Base-by-base conservation (phyloP, 2,797 vertebrate genomes). In the Anas capensis region DNA sequence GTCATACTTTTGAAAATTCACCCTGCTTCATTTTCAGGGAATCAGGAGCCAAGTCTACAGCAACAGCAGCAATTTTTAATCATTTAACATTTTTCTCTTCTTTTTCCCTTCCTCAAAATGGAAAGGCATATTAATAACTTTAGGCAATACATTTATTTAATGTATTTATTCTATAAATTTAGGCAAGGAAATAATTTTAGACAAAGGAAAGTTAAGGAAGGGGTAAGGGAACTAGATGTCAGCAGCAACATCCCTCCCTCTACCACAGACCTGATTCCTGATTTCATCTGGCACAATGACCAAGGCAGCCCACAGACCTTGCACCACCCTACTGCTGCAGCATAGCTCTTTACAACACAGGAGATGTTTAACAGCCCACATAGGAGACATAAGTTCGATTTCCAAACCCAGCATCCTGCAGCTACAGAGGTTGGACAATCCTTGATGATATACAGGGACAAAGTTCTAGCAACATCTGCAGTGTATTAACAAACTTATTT, bases 351-450 rank as follows among this genome's bases (percentile, higher is more conserved):
- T 24, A 8, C 31, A 49, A 14, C 21, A 17, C 26, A 60, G 36
- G 49, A n/a, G 12, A 5, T 16, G 15, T 34, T 49, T 62, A 20
- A 46, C 20, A 15, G 29, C 40, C 60, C 62, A 9, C 0, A 0
- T 11, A 29, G 49, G 14, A 73, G 49, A 61, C 9, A 46, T 2
- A 69, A 72, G 6, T 38, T 38, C 36, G 5, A 1, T 58, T 64
- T 81, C 42, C 49, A 91, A 93, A 53, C 11, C 16, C 40, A 44
- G 19, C 11, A 46, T 23, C 27, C 76, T 57, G 33, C 20, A 24
- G 21, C 34, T 77, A 23, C 60, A 4, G 1, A 73, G 38, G 46
- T 21, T 44, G 23, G 64, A 21, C 31, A 82, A 5, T 15, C 31
- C n/a, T 57, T 44, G 14, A 13, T 62, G 27, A 71, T 11, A 60